phyloP scores from a whole-genome alignment of 2,113 vertebrate species.

The Corythaixoides concolor region DNA sequence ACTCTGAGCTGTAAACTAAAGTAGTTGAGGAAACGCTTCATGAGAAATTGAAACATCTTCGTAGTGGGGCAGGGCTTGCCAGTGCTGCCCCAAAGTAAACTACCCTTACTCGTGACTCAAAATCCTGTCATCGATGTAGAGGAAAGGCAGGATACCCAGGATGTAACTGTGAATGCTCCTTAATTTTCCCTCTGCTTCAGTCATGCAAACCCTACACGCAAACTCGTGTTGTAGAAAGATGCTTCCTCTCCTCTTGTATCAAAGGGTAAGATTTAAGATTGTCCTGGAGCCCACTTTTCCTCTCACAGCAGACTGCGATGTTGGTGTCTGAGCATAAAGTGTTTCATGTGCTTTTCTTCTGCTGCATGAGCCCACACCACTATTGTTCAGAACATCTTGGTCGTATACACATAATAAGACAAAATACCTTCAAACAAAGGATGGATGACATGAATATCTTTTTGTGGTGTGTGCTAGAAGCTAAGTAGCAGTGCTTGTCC shows the following conservation, averaged over 20 bases:
- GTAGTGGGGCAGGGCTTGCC: neutral
- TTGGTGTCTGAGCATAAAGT: neutral
- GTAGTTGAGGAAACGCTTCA: neutral
- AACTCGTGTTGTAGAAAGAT: neutral
- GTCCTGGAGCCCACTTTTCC: neutral
- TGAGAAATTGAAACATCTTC: neutral
- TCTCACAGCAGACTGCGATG: neutral
- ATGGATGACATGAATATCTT: fast-evolving
- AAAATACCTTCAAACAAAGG: neutral
- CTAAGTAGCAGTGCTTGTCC: neutral
- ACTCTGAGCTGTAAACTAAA: neutral
- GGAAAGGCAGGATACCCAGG: neutral
- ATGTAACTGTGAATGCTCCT: neutral
- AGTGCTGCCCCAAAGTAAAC: neutral
- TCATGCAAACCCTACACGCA: neutral
- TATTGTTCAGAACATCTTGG: neutral
- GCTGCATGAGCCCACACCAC: neutral
- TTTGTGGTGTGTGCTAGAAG: neutral
- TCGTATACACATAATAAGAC: neutral
- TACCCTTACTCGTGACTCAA: neutral
- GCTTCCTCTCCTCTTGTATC: neutral
- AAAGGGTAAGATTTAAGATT: neutral
- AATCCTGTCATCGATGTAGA: neutral
- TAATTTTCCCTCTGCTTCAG: neutral
- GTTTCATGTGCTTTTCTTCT: neutral